Percentiles rank a stretch among this genome's conserved stretches.
Conservation (phyloP, 2,888 invertebrate species). For the Lithophane semibrunnea region DNA sequence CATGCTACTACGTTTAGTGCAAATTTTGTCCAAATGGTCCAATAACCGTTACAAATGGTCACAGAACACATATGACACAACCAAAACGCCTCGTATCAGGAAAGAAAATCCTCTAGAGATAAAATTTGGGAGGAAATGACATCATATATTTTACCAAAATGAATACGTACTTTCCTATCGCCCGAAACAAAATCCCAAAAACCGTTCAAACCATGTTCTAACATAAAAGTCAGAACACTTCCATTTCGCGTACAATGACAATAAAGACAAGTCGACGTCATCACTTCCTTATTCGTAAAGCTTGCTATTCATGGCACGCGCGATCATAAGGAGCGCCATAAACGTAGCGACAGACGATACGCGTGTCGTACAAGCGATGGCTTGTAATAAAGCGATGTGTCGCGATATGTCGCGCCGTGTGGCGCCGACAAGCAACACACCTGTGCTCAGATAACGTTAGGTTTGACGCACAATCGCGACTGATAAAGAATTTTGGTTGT, state of each 20-base stretch:
- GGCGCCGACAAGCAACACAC: constrained; percentile 71
- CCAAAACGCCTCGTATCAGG: background rate
- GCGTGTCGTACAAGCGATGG: constrained; percentile 69
- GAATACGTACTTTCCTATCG: background rate
- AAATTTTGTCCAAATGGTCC: background rate
- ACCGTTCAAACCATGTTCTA: constrained; percentile 39
- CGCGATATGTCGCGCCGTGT: constrained; percentile 65
- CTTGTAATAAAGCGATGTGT: constrained; percentile 69
- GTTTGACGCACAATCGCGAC: constrained; percentile 21
- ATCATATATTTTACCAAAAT: background rate
- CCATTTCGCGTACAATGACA: constrained; percentile 48
- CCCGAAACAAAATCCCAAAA: background rate
- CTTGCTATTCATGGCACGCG: constrained; percentile 71
- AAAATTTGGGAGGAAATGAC: background rate
- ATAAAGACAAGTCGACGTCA: constrained; percentile 58
- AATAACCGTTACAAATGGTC: background rate
- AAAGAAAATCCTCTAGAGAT: background rate
- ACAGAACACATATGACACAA: background rate
- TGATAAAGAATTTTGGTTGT: constrained; percentile 7
- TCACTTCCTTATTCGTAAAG: constrained; percentile 59
- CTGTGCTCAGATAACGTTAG: constrained; percentile 68
- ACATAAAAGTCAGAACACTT: constrained; percentile 42
- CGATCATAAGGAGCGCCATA: constrained; percentile 65
- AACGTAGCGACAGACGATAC: constrained; percentile 68
- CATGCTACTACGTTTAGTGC: background rate